Conservation (phyloP, 2,888 invertebrate species). For the Parasteatoda lunata region DNA sequence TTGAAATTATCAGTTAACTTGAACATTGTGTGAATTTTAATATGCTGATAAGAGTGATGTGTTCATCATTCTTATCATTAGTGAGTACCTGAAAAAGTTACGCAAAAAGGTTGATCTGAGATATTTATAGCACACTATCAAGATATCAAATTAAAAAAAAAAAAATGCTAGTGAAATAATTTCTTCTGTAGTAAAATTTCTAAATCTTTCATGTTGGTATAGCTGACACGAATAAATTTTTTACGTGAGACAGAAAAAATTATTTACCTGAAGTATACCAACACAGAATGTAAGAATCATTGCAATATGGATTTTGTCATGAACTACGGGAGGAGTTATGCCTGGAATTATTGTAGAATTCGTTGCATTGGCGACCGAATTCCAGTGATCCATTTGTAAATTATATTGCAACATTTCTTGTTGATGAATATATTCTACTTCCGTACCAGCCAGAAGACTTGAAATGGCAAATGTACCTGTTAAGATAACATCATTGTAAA, state of each 20-base stretch:
- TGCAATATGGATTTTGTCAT: constrained; percentile 56
- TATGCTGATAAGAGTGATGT: no score
- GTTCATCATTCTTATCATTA: no score
- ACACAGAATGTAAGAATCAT: constrained; percentile 60
- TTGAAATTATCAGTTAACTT: no score
- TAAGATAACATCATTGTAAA: neutral
- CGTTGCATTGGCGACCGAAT: neutral
- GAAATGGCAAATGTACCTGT: constrained; percentile 65
- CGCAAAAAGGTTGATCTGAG: no score
- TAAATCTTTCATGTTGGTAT: no score
- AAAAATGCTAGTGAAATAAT: no score
- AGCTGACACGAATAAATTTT: neutral
- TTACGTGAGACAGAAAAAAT: constrained; percentile 6
- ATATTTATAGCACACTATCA: no score
- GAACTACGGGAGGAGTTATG: constrained; percentile 13
- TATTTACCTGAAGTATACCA: constrained; percentile 64
- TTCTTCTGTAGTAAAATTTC: no score
- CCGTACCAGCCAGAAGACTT: constrained; percentile 59
- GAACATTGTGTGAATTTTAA: no score
- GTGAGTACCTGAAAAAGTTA: no score
- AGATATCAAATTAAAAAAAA: no score
- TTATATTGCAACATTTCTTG: constrained; percentile 43
- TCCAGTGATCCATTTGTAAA: constrained; percentile 13
- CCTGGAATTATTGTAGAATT: neutral
- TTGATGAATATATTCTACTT: constrained; percentile 40